Conservation (phyloP, 1,140 invertebrate genomes). For the Brachionus calyciflorus region DNA sequence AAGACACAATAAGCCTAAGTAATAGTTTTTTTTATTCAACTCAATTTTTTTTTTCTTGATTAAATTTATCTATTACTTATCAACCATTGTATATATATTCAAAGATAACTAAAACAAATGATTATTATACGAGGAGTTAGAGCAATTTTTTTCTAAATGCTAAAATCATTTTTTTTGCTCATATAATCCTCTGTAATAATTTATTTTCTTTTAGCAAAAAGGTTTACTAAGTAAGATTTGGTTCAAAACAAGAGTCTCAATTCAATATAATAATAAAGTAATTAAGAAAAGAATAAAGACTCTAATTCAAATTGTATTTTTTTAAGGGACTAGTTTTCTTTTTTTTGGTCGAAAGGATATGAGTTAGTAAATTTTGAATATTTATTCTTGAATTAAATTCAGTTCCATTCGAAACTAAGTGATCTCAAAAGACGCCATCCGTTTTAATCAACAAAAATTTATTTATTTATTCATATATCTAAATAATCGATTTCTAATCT, state of each 20-base stretch:
- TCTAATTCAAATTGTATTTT: too few relatives aligned
- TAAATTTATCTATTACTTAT: not conserved
- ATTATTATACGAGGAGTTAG: not conserved
- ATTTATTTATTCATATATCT: not conserved
- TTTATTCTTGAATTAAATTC: too few relatives aligned
- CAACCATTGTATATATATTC: constrained; percentile 17
- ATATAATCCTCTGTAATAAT: constrained; percentile 11
- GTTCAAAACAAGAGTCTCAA: too few relatives aligned
- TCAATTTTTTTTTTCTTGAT: constrained; percentile 7
- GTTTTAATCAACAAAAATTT: not conserved
- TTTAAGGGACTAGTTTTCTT: too few relatives aligned
- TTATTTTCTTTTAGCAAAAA: too few relatives aligned
- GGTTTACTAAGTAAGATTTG: too few relatives aligned
- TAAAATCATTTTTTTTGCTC: not conserved
- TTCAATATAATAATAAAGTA: too few relatives aligned
- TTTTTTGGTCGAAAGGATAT: too few relatives aligned
- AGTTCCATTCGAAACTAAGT: not conserved
- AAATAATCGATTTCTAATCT: constrained; percentile 18
- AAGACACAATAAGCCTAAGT: too few relatives aligned
- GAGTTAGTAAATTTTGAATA: too few relatives aligned
- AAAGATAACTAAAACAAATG: not conserved
- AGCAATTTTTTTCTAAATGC: constrained; percentile 14
- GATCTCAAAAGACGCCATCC: not conserved
- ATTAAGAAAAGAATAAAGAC: too few relatives aligned
- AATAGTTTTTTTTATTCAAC: too few relatives aligned